These are phyloP conservation scores for Mayetiola destructor DNA, from an alignment of 2,888 invertebrate genomes.

Conservation along the genomic window DNA sequence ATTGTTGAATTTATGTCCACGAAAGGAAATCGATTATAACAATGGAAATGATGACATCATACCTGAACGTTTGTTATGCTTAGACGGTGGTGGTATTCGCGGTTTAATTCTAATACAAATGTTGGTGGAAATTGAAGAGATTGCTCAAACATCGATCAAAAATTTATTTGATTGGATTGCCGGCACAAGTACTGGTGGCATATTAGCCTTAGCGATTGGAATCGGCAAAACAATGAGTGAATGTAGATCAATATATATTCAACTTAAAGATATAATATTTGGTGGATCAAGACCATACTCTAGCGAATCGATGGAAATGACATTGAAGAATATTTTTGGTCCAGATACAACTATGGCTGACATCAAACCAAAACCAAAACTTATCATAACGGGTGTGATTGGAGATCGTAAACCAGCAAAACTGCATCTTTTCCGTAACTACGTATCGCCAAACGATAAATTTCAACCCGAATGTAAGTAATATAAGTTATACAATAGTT, in stretches of 20 bases:
- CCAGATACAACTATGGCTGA: constrained; percentile 77
- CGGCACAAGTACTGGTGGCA: constrained; percentile 76
- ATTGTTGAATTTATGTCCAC: no score
- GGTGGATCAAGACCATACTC: constrained; percentile 80
- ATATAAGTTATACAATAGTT: no score
- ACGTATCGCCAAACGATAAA: constrained; percentile 59
- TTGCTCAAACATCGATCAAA: constrained; percentile 56
- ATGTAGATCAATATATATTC: constrained; percentile 80
- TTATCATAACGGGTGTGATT: constrained; percentile 78
- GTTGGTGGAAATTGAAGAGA: constrained; percentile 57
- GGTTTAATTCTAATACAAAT: constrained; percentile 72
- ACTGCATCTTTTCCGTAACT: constrained; percentile 86
- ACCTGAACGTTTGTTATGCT: constrained; percentile 50
- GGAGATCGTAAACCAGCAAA: constrained; percentile 89
- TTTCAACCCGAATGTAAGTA: constrained; percentile 41
- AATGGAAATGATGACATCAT: not conserved
- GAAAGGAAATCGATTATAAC: not conserved
- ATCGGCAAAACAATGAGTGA: constrained; percentile 67
- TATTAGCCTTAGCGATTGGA: constrained; percentile 72
- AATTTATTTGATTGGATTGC: constrained; percentile 94
- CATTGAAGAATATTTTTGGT: constrained; percentile 73
- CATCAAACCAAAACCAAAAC: constrained; percentile 62
- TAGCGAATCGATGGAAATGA: constrained; percentile 68
- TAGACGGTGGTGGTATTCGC: constrained; percentile 95
- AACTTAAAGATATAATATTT: constrained; percentile 88